A percentile compares a stretch with the other conserved stretches of the same genome.
These are phyloP conservation scores for Piscicola geometra DNA, from an alignment of 2,888 invertebrate species.

Conservation along the genomic window DNA sequence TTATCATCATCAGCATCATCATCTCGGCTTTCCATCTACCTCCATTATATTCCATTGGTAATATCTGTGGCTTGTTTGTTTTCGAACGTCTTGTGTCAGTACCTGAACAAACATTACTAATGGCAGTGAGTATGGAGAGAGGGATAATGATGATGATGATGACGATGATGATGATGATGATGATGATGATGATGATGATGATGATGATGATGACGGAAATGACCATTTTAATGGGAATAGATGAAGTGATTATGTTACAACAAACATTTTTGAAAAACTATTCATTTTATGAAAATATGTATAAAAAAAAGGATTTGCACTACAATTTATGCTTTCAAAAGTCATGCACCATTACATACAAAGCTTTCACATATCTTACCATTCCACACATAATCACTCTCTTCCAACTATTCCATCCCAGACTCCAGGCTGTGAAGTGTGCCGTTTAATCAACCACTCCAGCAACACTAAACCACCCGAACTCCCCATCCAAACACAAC, in stretches of 20 bases:
- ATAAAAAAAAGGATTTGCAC: too few species aligned
- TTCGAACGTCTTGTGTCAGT: too few species aligned
- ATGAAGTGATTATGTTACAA: too few species aligned
- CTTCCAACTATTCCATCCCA: neutral
- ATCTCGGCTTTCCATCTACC: too few species aligned
- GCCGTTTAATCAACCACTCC: neutral
- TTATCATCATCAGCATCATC: too few species aligned
- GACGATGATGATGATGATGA: conserved; percentile 14
- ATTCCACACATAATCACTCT: neutral
- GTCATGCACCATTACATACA: too few species aligned
- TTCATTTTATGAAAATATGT: too few species aligned
- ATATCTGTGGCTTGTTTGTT: too few species aligned
- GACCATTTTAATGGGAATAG: too few species aligned
- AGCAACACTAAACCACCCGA: neutral
- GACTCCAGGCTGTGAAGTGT: neutral
- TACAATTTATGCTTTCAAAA: too few species aligned
- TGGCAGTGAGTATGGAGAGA: neutral
- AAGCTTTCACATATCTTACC: neutral
- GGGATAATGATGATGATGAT: conserved; percentile 5
- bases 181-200: conserved; percentile 19
- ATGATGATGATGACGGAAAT: neutral
- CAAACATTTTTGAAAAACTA: too few species aligned
- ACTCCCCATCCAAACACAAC: neutral
- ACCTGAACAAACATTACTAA: neutral
- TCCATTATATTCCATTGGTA: too few species aligned